Evolutionary conservation across 1,140 invertebrate species (phyloP).

Genomic region (Polyergus mexicanus): DNA sequence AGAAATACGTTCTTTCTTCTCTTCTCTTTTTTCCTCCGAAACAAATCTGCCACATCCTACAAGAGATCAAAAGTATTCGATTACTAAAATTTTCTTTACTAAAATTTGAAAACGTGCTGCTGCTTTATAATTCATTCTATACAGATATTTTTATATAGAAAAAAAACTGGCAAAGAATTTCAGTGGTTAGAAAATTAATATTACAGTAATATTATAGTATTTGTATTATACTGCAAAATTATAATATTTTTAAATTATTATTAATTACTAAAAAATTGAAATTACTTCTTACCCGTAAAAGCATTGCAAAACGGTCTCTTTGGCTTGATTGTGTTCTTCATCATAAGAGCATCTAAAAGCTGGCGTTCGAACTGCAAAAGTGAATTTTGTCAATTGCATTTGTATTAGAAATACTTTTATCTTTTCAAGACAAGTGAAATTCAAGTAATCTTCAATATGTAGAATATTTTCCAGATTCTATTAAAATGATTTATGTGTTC

Average conservation of each 20-base stretch:
- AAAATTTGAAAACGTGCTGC: not conserved
- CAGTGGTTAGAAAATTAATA: not conserved
- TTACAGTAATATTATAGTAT: not conserved
- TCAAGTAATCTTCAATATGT: not conserved
- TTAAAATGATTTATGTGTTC: no score
- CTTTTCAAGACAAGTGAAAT: not conserved
- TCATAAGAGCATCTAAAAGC: constrained; percentile 58
- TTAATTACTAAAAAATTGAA: not conserved
- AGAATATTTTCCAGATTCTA: no score
- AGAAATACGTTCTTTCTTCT: constrained; percentile 68
- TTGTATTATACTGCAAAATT: not conserved
- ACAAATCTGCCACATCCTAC: constrained; percentile 77
- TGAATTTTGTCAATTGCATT: constrained; percentile 7
- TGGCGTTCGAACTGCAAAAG: constrained; percentile 70
- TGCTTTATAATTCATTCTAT: not conserved
- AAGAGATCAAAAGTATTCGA: not conserved
- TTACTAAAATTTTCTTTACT: not conserved
- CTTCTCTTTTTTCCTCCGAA: constrained; percentile 27
- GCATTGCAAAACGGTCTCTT: constrained; percentile 82
- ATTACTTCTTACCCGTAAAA: constrained; percentile 75
- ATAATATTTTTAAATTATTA: not conserved
- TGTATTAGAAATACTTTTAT: constrained; percentile 17
- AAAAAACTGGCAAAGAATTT: not conserved
- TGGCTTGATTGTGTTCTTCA: constrained; percentile 64
- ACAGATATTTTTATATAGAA: not conserved